Conservation (phyloP, 2,113 vertebrate species). For the Elephantulus edwardii region DNA sequence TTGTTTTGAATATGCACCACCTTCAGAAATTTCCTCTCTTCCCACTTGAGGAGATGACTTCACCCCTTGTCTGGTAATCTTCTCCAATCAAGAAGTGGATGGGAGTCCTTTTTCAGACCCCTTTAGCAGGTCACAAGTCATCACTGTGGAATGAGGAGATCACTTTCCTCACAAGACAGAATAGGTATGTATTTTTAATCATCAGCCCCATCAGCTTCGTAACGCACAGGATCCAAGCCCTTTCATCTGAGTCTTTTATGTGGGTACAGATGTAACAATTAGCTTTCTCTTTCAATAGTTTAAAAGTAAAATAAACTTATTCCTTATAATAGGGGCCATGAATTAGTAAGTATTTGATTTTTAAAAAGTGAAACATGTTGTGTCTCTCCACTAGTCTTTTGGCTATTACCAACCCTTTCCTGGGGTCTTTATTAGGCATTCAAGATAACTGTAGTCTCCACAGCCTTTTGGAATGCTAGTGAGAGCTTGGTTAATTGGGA, state of each 20-base stretch:
- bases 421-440: not conserved
- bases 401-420: not conserved
- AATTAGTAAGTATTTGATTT: not conserved
- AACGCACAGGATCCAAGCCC: not conserved
- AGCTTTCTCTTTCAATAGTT: not conserved
- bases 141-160: not conserved
- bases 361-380: not conserved
- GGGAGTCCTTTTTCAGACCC: not conserved
- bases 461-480: not conserved
- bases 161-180: not conserved
- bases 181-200: not conserved
- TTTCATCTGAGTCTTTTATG: not conserved
- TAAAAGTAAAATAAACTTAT: conserved; percentile 39
- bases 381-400: not conserved
- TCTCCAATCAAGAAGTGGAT: not conserved
- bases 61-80: not conserved
- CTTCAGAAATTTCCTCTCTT: not conserved
- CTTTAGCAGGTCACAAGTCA: not conserved
- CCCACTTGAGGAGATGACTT: not conserved
- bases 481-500: not conserved
- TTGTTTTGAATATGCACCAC: not conserved
- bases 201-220: not conserved
- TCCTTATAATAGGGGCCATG: not conserved
- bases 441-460: not conserved
- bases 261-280: not conserved